A percentile compares a stretch with the other conserved stretches of the same genome.
Conservation (phyloP, 2,113 vertebrate genomes). For the Riparia riparia region DNA sequence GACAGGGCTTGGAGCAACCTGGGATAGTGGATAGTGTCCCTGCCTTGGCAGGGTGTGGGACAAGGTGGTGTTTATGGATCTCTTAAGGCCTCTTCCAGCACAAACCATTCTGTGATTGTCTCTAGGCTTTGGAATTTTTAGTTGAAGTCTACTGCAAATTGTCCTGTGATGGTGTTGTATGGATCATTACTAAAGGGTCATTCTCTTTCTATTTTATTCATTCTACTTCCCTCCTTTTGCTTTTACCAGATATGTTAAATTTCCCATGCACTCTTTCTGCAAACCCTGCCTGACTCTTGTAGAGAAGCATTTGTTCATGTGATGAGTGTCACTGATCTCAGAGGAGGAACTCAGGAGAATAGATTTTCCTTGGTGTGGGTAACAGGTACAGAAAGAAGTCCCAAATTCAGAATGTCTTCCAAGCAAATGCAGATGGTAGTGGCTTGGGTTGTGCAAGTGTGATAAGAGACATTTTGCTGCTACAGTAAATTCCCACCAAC, state of each 20-base stretch:
- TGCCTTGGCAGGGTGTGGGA: neutral
- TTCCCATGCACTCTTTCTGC: neutral
- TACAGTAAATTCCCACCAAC: neutral
- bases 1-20: fast-evolving
- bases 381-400: neutral
- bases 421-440: neutral
- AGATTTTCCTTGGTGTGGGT: neutral
- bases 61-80: neutral
- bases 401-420: neutral
- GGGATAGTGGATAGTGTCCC: neutral
- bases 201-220: neutral
- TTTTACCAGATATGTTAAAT: neutral
- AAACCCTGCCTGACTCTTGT: neutral
- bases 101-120: neutral
- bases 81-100: neutral
- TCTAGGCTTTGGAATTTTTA: neutral
- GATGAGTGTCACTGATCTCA: neutral
- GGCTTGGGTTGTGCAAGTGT: neutral
- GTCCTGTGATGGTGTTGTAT: neutral
- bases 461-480: neutral
- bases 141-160: neutral
- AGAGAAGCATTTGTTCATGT: neutral
- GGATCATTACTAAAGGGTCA: no score
- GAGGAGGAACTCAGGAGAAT: fast-evolving
- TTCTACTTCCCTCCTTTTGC: neutral